A percentile compares a stretch with the other conserved stretches of the same genome.
Evolutionary conservation across 2,113 vertebrate genomes (phyloP).

Genomic region (Rynchops niger): DNA sequence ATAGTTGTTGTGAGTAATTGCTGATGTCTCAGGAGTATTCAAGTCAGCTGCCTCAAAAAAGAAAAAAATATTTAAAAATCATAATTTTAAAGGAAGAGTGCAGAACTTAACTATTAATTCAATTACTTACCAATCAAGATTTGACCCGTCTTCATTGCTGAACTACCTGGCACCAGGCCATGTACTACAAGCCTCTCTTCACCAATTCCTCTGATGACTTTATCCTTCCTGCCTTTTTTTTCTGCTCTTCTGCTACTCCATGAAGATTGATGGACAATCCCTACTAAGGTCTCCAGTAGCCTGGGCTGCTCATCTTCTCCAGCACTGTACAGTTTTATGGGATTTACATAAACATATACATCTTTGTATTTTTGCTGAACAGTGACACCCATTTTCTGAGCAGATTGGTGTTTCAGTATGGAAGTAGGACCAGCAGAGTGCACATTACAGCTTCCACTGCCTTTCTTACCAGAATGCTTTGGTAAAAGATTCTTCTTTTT

Average conservation of each 20-base stretch:
- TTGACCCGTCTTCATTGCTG: slow-evolving; percentile 87
- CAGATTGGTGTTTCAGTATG: slow-evolving; percentile 86
- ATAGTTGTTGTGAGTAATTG: background rate
- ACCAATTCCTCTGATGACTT: background rate
- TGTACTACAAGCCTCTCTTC: slow-evolving; percentile 86
- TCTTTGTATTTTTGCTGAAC: slow-evolving; percentile 85
- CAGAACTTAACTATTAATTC: background rate
- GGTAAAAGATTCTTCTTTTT: slow-evolving; percentile 79
- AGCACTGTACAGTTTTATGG: slow-evolving; percentile 77
- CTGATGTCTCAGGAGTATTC: background rate
- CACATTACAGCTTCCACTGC: slow-evolving; percentile 20
- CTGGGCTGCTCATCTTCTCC: slow-evolving; percentile 74
- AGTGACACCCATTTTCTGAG: slow-evolving; percentile 71
- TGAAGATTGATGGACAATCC: slow-evolving; percentile 85
- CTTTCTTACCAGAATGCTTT: slow-evolving; percentile 67
- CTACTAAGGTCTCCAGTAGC: slow-evolving; percentile 87
- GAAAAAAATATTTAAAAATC: background rate
- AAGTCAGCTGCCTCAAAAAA: background rate
- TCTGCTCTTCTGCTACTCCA: slow-evolving; percentile 75
- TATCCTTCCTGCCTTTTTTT: slow-evolving; percentile 51
- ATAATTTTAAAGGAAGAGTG: background rate
- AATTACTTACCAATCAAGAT: slow-evolving; percentile 88
- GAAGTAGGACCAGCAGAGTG: slow-evolving; percentile 77
- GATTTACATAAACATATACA: slow-evolving; percentile 88
- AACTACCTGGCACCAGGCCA: slow-evolving; percentile 86